phyloP scores from a whole-genome alignment of 2,888 invertebrate species.

The Timema cristinae region DNA sequence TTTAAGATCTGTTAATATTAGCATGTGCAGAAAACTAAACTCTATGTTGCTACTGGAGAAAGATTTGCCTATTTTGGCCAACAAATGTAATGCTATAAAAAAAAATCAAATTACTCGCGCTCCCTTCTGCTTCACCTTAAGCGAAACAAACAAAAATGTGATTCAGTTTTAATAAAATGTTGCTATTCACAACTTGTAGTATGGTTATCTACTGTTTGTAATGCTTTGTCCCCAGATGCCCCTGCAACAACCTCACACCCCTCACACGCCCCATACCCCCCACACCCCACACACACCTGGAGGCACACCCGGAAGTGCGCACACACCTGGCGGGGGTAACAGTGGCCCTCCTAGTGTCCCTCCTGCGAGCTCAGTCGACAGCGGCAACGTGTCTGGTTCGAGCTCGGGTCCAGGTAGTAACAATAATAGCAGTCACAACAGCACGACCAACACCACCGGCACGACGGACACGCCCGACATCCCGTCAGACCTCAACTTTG shows the following conservation, averaged over 20 bases:
- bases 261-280: conserved; percentile 73
- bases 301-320: conserved; percentile 60
- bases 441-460: conserved; percentile 37
- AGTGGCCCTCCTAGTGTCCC: conserved; percentile 76
- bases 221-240: background rate
- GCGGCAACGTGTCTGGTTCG: conserved; percentile 38
- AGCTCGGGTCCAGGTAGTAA: conserved; percentile 37
- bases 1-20: too few species aligned
- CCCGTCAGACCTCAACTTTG: conserved; percentile 86
- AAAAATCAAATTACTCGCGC: too few species aligned
- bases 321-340: conserved; percentile 61
- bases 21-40: too few species aligned
- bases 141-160: too few species aligned
- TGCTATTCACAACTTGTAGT: too few species aligned
- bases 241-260: conserved; percentile 72
- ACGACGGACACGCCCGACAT: conserved; percentile 62
- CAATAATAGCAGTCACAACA: conserved; percentile 42
- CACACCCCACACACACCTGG: conserved; percentile 73
- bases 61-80: too few species aligned
- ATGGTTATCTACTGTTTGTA: too few species aligned
- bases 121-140: too few species aligned
- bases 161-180: too few species aligned
- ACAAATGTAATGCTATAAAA: too few species aligned
- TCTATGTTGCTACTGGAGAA: too few species aligned
- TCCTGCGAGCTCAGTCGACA: conserved; percentile 51